Base-by-base conservation (phyloP, 2,113 vertebrate genomes). In the Cryptomyrus ogoouensis region DNA sequence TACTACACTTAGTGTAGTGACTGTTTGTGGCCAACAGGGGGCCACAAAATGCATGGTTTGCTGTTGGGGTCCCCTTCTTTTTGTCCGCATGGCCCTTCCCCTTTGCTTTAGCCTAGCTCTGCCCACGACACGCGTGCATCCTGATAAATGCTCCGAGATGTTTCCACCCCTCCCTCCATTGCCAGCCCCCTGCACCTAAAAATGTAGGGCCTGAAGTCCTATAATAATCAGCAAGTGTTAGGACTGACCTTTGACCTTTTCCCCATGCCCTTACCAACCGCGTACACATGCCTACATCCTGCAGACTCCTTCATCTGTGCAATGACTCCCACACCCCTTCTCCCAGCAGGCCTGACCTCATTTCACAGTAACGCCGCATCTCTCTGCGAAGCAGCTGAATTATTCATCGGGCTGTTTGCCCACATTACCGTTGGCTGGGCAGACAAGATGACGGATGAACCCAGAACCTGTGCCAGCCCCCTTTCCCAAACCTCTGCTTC, bases 401-500 rank as follows among this genome's bases (percentile, higher is more conserved):
- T 94, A 96, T 96, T 96, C 94, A 96, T 91, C 21, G 88, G 89
- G 90, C 92, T 95, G 95, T 95, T 96, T 94, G 92, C 91, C 88
- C 91, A 92, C 91, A 93, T 96, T 94, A 95, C 91, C 93, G 77
- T 96, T 95, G 95, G 66, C 90, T 90, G 90, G 89, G 92, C 91
- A 56, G 93, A 93, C 91, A 58, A 92, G 91, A 93, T 91, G 91
- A 91, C 93, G 17, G 39, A 24, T n/a, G 2, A 47, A 24, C 49
- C 47, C 31, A 39, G 52, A 39, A 24, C 50, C 84, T 46, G 74
- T 62, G n/a, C n/a, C 46, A 24, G 42, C 8, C 0, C 56, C 83
- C 5, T 21, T 24, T 9, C 35, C 56, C 56, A 6, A 58, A 58
- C 56, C 56, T 21, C 35, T 47, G 35, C 15, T 52, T 1, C 13